Conservation (phyloP, 2,888 invertebrate species). For the Orchestes rusci region DNA sequence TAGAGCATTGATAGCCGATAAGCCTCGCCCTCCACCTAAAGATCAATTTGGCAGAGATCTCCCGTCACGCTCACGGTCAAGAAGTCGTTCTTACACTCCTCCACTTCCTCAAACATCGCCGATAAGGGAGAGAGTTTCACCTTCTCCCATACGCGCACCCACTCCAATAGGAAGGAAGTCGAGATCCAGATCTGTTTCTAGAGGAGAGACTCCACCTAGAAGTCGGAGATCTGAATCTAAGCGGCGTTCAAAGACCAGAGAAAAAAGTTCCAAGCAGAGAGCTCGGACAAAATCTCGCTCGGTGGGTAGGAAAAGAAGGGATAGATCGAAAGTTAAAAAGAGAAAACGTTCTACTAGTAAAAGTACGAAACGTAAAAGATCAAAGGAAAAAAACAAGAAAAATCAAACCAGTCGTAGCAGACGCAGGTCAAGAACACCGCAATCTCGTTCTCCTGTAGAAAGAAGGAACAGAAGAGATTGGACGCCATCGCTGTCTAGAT, state of each 20-base stretch:
- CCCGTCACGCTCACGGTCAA: conserved; percentile 29
- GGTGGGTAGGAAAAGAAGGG: not conserved
- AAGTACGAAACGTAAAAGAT: conserved; percentile 25
- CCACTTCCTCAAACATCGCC: conserved; percentile 19
- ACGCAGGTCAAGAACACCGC: conserved; percentile 36
- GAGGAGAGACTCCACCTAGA: conserved; percentile 30
- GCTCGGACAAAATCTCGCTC: conserved; percentile 25
- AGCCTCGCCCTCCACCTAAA: conserved; percentile 50
- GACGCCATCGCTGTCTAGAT: conserved; percentile 53
- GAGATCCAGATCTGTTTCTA: conserved; percentile 28
- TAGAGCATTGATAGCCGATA: conserved; percentile 66
- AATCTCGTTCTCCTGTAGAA: conserved; percentile 31
- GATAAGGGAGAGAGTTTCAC: conserved; percentile 2
- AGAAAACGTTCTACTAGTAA: conserved; percentile 15
- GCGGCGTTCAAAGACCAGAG: conserved; percentile 31
- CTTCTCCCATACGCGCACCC: conserved; percentile 32
- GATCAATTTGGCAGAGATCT: conserved; percentile 73
- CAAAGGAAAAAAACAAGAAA: conserved; percentile 35
- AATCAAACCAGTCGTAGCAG: conserved; percentile 35
- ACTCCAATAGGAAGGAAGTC: conserved; percentile 31
- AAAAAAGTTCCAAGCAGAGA: conserved; percentile 28
- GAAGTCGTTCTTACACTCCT: conserved; percentile 33
- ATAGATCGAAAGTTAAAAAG: conserved; percentile 30
- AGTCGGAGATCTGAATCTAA: conserved; percentile 29
- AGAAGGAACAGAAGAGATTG: conserved; percentile 38